Evolutionary conservation across 2,113 vertebrate genomes (phyloP), one percentile per base, ranked within the genome.

Genomic region (Kryptolebias marmoratus): DNA sequence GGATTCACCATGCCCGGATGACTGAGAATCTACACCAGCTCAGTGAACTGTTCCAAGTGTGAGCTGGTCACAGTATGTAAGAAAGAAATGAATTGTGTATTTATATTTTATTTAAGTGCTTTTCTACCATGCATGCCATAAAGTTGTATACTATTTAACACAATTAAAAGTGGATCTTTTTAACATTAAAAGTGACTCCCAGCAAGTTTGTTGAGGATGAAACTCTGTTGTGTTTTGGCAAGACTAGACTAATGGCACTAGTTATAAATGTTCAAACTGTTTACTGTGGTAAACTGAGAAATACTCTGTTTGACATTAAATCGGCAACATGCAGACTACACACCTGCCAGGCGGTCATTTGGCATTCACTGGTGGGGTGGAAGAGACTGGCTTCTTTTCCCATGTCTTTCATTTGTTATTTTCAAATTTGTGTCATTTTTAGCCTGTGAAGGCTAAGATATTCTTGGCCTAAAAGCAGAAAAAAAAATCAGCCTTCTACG

Each of bases 91-190:
- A 71, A 83, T 73, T 74, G 55, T 69, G 64, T 93, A 92, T 91
- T 92, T 91, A 90, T 87, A 79, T 89, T 79, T 84, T 93, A 92
- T 93, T 93, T 91, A 93, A 91, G 59, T 82, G 71, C 78, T 54
- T 83, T 81, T 79, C 57, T 83, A 74, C 58, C 31, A 32, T 89
- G 91, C 88, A 92, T 92, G 89, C 83, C 65, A 67, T 83, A 63
- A 89, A 81, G 50, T 50, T 83, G 55, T 87, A 79, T 78, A 65
- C 74, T 83, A 73, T 88, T 87, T 86, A 89, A 81, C 64, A 79
- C 56, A 44, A 89, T 82, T 89, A 89, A 88, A 89, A 45, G 50
- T 68, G 9, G 52, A 45, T 59, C 10, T 31, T 88, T 87, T 68
- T 83, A 74, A 87, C 65, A 42, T 69, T 62, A 61, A 81, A 15